Conservation (phyloP, 2,113 vertebrate genomes). For the Takifugu bimaculatus region DNA sequence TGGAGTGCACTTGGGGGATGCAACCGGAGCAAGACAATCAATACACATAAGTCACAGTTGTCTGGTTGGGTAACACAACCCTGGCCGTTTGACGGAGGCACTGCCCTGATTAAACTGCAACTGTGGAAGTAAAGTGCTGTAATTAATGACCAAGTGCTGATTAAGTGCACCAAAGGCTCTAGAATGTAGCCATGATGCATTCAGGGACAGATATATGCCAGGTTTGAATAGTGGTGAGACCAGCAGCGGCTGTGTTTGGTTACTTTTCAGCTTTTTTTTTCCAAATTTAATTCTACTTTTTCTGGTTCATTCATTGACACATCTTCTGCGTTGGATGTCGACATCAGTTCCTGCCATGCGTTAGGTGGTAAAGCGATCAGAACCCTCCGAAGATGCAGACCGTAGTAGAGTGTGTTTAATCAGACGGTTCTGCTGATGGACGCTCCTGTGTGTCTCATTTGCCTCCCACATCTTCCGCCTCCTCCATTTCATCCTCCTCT, state of each 20-base stretch:
- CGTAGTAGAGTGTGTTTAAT: not conserved
- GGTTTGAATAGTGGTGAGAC: too few relatives aligned
- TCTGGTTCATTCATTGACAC: not conserved
- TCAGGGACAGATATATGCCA: constrained; percentile 17
- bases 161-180: constrained; percentile 44
- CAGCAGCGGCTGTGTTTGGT: constrained; percentile 16
- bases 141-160: constrained; percentile 49
- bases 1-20: constrained; percentile 45
- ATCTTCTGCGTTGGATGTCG: too few relatives aligned
- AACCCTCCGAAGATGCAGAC: too few relatives aligned
- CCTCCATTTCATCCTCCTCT: not conserved
- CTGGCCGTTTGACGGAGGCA: constrained; percentile 21
- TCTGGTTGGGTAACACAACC: constrained; percentile 29
- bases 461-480: not conserved
- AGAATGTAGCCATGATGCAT: constrained; percentile 10
- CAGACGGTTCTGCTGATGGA: not conserved
- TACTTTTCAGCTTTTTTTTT: not conserved
- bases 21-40: constrained; percentile 57
- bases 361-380: too few relatives aligned
- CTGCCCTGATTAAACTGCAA: constrained; percentile 44
- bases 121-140: constrained; percentile 24
- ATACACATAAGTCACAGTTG: constrained; percentile 52
- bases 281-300: not conserved
- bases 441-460: not conserved
- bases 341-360: too few relatives aligned